Evolutionary conservation across 2,797 vertebrate species (phyloP).

Genomic region (Pelochelys cantorii): DNA sequence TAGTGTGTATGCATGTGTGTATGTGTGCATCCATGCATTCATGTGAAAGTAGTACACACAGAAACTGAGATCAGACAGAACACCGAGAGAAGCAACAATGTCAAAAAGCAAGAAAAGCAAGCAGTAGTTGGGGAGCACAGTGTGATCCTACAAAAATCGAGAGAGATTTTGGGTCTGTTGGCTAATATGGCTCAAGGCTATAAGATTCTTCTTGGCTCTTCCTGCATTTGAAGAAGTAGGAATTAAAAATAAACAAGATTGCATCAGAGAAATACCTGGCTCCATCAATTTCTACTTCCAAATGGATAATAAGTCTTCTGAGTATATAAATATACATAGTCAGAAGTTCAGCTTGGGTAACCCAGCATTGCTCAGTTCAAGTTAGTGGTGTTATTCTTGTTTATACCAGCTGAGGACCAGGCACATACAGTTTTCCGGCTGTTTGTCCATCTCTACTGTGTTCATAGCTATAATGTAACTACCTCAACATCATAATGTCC

Average conservation of each 20-base stretch:
- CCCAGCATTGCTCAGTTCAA: not conserved
- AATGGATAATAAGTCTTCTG: accelerated
- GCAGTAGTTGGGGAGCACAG: not conserved
- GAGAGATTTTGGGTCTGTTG: not conserved
- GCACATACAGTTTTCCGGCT: accelerated
- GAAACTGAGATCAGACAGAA: not conserved
- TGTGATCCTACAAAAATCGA: not conserved
- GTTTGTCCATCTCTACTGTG: not conserved
- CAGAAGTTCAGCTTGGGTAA: accelerated
- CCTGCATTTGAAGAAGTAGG: not conserved
- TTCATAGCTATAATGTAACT: not conserved
- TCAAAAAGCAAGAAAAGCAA: not conserved
- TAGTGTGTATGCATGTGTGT: not conserved
- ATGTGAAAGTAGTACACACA: not conserved
- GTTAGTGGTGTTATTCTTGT: accelerated
- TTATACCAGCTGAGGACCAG: not conserved
- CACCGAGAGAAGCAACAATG: not conserved
- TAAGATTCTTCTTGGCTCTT: not conserved
- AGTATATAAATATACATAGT: not conserved
- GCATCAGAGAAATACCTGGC: not conserved
- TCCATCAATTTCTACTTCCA: not conserved
- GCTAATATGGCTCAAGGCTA: not conserved
- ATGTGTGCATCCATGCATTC: not conserved
- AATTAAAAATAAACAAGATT: not conserved
- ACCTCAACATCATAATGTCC: not conserved